Evolutionary conservation across 2,113 vertebrate species (phyloP).

Genomic region (Verasper variegatus): DNA sequence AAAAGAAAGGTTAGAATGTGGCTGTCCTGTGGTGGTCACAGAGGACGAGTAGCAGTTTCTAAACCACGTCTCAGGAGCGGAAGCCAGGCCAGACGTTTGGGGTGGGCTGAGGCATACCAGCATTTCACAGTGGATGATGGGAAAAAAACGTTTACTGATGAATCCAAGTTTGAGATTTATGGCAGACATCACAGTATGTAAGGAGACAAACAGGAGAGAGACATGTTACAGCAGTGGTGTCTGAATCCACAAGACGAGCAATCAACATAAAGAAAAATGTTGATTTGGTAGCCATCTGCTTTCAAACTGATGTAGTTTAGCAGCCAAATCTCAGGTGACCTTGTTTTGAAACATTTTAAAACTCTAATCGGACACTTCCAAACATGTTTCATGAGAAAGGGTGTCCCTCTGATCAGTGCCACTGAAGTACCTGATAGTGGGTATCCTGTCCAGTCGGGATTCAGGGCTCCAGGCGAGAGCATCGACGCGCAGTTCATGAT

Average conservation of each 20-base stretch:
- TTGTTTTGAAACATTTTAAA: background rate
- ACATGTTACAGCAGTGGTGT: background rate
- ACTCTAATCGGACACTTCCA: background rate
- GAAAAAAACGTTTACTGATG: slow-evolving; percentile 1
- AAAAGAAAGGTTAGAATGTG: background rate
- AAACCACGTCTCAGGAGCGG: background rate
- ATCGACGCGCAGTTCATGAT: slow-evolving; percentile 89
- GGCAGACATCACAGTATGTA: background rate
- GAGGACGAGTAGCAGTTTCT: background rate
- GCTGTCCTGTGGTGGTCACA: background rate
- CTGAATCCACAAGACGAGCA: background rate
- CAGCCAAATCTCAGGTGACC: background rate
- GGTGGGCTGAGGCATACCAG: background rate
- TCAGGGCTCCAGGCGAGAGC: slow-evolving; percentile 96
- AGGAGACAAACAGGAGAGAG: background rate
- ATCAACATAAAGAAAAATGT: background rate
- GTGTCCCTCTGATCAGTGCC: background rate
- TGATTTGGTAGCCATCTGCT: background rate
- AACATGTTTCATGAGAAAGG: background rate
- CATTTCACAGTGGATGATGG: background rate
- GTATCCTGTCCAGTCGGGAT: slow-evolving; percentile 88
- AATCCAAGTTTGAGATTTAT: background rate
- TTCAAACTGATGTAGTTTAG: background rate
- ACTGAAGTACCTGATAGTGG: slow-evolving; percentile 85
- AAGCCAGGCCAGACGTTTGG: background rate